Evolutionary conservation across 2,888 invertebrate species (phyloP).

Genomic region (Monoplex corrugatus): DNA sequence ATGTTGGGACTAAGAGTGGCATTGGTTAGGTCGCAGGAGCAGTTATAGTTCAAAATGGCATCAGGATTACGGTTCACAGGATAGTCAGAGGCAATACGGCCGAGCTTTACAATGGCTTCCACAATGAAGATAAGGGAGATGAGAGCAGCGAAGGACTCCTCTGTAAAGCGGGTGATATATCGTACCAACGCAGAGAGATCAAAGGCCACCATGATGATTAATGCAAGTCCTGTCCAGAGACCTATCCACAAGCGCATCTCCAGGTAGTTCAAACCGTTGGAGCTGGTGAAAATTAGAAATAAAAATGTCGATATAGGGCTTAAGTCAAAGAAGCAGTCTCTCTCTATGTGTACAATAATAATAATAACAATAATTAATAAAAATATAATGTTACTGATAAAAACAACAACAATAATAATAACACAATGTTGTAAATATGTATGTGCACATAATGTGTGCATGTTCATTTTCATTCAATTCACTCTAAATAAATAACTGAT

Average conservation of each 20-base stretch:
- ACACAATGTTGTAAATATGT: too few species aligned
- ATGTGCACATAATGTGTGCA: too few species aligned
- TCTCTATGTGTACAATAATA: too few species aligned
- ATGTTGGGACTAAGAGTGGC: constrained; percentile 34
- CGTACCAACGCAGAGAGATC: constrained; percentile 98
- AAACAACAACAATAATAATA: too few species aligned
- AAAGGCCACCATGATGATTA: constrained; percentile 93
- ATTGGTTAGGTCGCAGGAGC: constrained; percentile 59
- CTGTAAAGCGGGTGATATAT: constrained; percentile 98
- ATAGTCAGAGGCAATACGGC: constrained; percentile 48
- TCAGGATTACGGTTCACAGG: constrained; percentile 65
- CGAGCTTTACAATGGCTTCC: constrained; percentile 93
- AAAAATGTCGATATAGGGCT: too few species aligned
- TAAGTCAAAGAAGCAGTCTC: too few species aligned
- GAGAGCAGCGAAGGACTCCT: constrained; percentile 97
- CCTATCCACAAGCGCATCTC: constrained; percentile 98
- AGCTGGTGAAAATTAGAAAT: constrained; percentile 83
- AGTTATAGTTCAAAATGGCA: constrained; percentile 61
- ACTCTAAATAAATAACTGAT: too few species aligned
- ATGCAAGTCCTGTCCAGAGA: constrained; percentile 93
- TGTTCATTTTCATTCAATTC: too few species aligned
- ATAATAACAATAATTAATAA: too few species aligned
- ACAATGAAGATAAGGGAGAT: constrained; percentile 99
- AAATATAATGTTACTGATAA: constrained; percentile 20
- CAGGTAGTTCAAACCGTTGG: constrained; percentile 94